Conservation (phyloP, 1,140 invertebrate genomes). For the Acromyrmex echinatior region DNA sequence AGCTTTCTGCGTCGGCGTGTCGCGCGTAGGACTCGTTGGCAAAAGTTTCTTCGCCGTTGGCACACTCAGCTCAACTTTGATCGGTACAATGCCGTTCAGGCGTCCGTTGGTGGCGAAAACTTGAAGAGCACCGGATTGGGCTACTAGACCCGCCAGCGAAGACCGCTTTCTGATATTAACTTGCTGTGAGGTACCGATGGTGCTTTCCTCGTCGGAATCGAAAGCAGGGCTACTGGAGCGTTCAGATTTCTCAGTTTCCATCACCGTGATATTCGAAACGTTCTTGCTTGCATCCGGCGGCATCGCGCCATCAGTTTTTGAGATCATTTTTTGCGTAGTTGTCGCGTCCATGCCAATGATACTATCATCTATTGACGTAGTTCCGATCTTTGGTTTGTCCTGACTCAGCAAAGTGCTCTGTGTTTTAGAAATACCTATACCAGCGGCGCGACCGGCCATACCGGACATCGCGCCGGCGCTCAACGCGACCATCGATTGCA, state of each 20-base stretch:
- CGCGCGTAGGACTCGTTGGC: conserved; percentile 78
- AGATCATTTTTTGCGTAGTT: conserved; percentile 50
- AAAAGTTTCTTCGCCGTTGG: conserved; percentile 67
- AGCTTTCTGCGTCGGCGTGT: conserved; percentile 84
- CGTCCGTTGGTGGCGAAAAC: conserved; percentile 88
- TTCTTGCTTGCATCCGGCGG: conserved; percentile 62
- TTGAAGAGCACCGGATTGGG: conserved; percentile 88
- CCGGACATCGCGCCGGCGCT: conserved; percentile 95
- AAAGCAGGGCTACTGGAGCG: conserved; percentile 97
- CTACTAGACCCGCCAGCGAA: conserved; percentile 89
- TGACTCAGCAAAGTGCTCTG: conserved; percentile 90
- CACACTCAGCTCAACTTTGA: conserved; percentile 81
- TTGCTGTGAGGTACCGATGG: conserved; percentile 82
- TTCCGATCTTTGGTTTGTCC: conserved; percentile 89
- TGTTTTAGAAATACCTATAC: conserved; percentile 94
- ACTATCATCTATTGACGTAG: conserved; percentile 54
- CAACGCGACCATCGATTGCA: conserved; percentile 97
- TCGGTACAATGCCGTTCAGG: conserved; percentile 87
- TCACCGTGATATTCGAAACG: conserved; percentile 45
- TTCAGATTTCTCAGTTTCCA: conserved; percentile 91
- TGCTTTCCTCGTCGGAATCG: conserved; percentile 97
- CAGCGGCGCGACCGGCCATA: conserved; percentile 95
- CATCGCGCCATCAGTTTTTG: conserved; percentile 53
- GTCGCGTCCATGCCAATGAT: conserved; percentile 2
- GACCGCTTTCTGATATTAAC: conserved; percentile 86